These are phyloP conservation scores for Anas platyrhynchos DNA, from an alignment of 2,113 vertebrate genomes.

Conservation along the genomic window DNA sequence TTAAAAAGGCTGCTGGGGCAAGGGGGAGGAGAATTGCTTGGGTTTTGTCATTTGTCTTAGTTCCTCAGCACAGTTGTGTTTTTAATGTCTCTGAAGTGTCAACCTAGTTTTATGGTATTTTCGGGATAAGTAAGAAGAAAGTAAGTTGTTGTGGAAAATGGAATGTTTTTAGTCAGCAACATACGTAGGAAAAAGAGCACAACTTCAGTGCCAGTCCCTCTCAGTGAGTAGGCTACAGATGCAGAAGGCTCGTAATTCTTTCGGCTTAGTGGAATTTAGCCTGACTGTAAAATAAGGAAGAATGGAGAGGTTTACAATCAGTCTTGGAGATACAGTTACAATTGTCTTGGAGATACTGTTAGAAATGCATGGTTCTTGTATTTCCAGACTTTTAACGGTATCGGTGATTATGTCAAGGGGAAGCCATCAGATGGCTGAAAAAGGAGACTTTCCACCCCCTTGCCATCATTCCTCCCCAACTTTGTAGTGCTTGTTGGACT, in stretches of 20 bases:
- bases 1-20: slow-evolving; percentile 31
- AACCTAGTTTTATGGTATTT: neutral
- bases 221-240: neutral
- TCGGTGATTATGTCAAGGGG: neutral
- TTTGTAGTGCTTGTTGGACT: neutral
- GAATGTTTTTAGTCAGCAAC: neutral
- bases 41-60: neutral
- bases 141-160: neutral
- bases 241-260: neutral
- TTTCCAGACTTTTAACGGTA: neutral
- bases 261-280: neutral
- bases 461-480: neutral
- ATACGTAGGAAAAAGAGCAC: neutral
- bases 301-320: neutral
- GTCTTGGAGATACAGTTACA: neutral
- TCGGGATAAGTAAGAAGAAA: neutral
- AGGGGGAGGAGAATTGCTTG: neutral
- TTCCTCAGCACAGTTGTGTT: neutral
- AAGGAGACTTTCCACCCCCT: neutral
- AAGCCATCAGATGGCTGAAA: neutral
- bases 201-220: neutral
- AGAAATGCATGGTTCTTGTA: neutral
- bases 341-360: neutral
- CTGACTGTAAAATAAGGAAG: neutral
- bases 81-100: neutral